These are phyloP conservation scores for Arbacia lixula DNA, from an alignment of 53 echinoderm and acorn worm species.

Conservation along the genomic window DNA sequence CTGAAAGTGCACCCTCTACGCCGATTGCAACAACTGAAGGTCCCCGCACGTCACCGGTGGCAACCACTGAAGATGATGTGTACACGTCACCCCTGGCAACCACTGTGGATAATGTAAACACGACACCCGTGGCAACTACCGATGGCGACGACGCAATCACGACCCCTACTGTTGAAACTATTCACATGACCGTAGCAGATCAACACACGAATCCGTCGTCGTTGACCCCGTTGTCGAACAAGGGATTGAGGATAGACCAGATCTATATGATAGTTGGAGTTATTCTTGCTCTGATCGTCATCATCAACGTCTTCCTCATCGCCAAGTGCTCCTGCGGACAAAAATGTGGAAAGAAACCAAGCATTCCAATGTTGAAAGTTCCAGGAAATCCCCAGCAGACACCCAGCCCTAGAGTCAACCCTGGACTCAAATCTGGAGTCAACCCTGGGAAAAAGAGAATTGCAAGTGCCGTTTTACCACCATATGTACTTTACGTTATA, in stretches of 20 bases:
- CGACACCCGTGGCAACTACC: no score
- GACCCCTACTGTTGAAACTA: no score
- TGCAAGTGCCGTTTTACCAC: neutral
- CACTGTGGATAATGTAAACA: no score
- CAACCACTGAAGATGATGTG: neutral
- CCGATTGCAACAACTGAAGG: neutral
- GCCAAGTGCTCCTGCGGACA: neutral
- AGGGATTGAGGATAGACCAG: neutral
- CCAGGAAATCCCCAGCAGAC: no score
- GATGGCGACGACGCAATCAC: no score
- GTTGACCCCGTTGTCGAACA: no score
- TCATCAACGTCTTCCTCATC: conserved; percentile 7
- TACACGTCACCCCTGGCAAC: no score
- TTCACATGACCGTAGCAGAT: no score
- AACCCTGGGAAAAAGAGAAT: conserved; percentile 6
- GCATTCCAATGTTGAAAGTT: no score
- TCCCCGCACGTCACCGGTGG: neutral
- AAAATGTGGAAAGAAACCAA: neutral
- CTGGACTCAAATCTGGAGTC: neutral
- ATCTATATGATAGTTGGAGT: neutral
- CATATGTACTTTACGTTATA: no score
- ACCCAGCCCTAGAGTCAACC: no score
- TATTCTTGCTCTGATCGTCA: neutral
- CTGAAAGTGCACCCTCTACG: neutral
- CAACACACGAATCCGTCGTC: no score